These are phyloP conservation scores for Neoitamus cyanurus DNA, from an alignment of 2,888 invertebrate genomes.

Conservation along the genomic window DNA sequence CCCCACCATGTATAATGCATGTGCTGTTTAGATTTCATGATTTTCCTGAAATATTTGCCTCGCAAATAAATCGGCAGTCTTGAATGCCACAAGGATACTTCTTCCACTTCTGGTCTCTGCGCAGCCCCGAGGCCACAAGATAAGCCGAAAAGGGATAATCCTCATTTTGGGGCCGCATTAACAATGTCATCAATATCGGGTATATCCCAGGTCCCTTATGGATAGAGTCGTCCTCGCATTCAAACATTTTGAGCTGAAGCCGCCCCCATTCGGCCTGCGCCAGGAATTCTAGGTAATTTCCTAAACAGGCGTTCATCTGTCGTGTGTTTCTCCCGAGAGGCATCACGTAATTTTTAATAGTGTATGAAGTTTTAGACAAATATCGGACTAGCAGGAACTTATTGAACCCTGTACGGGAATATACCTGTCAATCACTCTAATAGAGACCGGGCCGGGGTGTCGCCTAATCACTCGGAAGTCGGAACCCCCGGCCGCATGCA, in stretches of 20 bases:
- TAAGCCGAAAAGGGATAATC: conserved; percentile 35
- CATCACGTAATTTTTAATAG: neutral
- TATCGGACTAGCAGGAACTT: neutral
- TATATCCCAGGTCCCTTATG: neutral
- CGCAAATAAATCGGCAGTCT: conserved; percentile 33
- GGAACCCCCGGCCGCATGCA: neutral
- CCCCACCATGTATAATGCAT: conserved; percentile 29
- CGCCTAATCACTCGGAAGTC: neutral
- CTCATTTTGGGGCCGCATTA: conserved; percentile 15
- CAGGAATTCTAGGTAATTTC: neutral
- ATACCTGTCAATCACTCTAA: neutral
- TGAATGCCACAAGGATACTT: conserved; percentile 1
- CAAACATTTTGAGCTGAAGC: neutral
- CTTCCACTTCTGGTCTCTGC: neutral
- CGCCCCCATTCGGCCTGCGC: neutral
- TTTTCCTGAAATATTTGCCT: conserved; percentile 35
- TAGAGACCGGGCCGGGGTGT: neutral
- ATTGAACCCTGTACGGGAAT: neutral
- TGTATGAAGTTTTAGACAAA: neutral
- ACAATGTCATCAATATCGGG: conserved; percentile 25
- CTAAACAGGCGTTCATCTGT: neutral
- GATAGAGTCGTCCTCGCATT: neutral
- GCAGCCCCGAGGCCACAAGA: neutral
- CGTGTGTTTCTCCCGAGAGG: neutral
- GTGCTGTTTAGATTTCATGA: conserved; percentile 36